Conservation (phyloP, 2,113 vertebrate species). For the Formicarius rufipectus region DNA sequence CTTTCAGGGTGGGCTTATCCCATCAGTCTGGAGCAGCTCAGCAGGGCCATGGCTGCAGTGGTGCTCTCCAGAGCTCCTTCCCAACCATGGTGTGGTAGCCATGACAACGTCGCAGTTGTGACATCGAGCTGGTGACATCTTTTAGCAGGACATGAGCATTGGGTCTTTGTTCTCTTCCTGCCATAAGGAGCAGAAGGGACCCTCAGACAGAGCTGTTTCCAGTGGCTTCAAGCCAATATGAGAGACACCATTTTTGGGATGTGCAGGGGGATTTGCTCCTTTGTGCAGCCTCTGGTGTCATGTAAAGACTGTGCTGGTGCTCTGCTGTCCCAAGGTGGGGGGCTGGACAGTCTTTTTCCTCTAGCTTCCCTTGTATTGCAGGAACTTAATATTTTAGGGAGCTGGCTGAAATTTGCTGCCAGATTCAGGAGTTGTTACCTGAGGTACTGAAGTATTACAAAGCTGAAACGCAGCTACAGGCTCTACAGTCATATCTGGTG, state of each 20-base stretch:
- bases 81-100: neutral
- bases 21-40: neutral
- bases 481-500: rapidly evolving
- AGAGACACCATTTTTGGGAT: rapidly evolving
- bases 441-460: neutral
- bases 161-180: neutral
- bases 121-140: neutral
- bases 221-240: neutral
- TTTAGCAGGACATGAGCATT: neutral
- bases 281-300: neutral
- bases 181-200: neutral
- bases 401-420: neutral
- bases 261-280: neutral
- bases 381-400: neutral
- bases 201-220: neutral
- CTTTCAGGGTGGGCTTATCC: neutral
- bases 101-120: neutral
- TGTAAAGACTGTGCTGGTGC: neutral
- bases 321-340: rapidly evolving
- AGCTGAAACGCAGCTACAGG: neutral
- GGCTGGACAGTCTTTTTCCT: neutral
- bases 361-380: neutral
- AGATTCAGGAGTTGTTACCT: neutral
- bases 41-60: neutral
- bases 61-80: neutral